phyloP scores from a whole-genome alignment of 1,140 invertebrate species.

The Physella acuta region DNA sequence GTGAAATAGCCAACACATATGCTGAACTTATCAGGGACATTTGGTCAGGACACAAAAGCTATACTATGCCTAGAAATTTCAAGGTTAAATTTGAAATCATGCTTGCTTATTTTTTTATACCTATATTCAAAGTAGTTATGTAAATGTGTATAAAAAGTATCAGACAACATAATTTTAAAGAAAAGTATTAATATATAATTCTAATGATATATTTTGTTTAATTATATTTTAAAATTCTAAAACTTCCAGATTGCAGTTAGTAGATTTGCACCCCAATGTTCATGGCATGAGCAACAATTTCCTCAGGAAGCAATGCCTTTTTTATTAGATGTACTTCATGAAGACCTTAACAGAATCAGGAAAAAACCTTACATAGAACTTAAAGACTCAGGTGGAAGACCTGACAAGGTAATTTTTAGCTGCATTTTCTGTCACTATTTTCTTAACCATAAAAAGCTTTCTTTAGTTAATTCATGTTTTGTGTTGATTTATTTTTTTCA shows the following conservation, averaged over 20 bases:
- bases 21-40: conserved; percentile 67
- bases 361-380: conserved; percentile 70
- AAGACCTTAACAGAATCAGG: conserved; percentile 70
- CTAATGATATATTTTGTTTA: too few species aligned
- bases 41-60: conserved; percentile 65
- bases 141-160: too few species aligned
- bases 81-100: too few species aligned
- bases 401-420: conserved; percentile 62
- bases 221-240: too few species aligned
- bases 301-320: conserved; percentile 69
- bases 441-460: too few species aligned
- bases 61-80: conserved; percentile 65
- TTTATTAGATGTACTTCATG: conserved; percentile 70
- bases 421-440: too few species aligned
- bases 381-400: conserved; percentile 63
- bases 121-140: too few species aligned
- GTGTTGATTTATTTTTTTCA: conserved; percentile 36
- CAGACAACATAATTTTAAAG: too few species aligned
- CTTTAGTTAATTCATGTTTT: too few species aligned
- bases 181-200: too few species aligned
- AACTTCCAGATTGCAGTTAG: conserved; percentile 63
- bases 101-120: too few species aligned
- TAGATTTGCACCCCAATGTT: conserved; percentile 67
- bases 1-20: conserved; percentile 68
- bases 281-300: conserved; percentile 67